Conservation (phyloP, 30 jellyfish, hydroid and myxozoan genomes). For the Aurelia aurita region DNA sequence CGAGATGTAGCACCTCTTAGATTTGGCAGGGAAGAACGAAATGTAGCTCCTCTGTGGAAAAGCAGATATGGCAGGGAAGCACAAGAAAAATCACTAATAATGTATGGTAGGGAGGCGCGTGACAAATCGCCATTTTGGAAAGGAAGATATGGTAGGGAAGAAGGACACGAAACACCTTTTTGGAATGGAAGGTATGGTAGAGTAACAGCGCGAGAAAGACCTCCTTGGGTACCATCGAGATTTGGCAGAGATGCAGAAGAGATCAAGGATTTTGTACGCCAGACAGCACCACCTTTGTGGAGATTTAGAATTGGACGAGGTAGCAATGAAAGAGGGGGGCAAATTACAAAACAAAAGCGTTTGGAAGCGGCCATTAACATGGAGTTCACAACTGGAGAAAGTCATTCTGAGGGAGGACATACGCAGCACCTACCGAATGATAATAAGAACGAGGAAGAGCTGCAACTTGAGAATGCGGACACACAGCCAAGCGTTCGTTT, state of each 20-base stretch:
- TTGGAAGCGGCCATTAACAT: not conserved
- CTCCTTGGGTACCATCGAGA: conserved; percentile 52
- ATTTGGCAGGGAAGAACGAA: not conserved
- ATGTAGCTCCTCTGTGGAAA: conserved; percentile 11
- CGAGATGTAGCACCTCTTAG: not conserved
- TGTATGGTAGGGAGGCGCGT: too few relatives aligned
- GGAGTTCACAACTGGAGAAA: not conserved
- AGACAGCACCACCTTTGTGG: conserved; percentile 18
- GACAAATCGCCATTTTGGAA: too few relatives aligned
- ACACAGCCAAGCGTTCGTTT: too few relatives aligned
- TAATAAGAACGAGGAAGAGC: too few relatives aligned
- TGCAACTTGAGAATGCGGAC: too few relatives aligned
- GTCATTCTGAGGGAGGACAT: too few relatives aligned
- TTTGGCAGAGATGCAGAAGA: conserved; percentile 40
- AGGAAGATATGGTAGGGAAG: conserved; percentile 4
- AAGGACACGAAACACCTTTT: not conserved
- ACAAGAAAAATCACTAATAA: too few relatives aligned
- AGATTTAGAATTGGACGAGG: conserved; percentile 31
- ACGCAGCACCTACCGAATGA: too few relatives aligned
- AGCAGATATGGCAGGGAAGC: conserved; percentile 5
- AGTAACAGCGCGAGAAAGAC: not conserved
- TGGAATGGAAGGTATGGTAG: conserved; percentile 52
- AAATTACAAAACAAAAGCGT: too few relatives aligned
- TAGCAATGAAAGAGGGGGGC: too few relatives aligned
- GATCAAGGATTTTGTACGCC: not conserved